Evolutionary conservation across 1,140 invertebrate species (phyloP).

Genomic region (Pachypsylla venusta): DNA sequence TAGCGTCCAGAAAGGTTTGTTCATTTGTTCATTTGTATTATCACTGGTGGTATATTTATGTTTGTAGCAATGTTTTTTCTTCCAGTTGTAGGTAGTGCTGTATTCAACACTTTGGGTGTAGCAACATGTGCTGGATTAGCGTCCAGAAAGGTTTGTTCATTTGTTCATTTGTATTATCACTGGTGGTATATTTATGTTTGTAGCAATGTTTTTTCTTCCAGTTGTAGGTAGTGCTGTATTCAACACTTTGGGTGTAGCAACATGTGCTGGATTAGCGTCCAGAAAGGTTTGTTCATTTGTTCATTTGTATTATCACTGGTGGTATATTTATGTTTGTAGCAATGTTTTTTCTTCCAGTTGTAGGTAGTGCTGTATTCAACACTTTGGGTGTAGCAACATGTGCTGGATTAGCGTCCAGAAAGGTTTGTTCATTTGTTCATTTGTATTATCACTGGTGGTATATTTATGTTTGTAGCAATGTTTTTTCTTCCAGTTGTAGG

Average conservation of each 20-base stretch:
- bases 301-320: too few species aligned
- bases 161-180: too few species aligned
- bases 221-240: constrained; percentile 55
- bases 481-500: constrained; percentile 41
- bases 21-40: background rate
- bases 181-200: background rate
- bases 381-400: constrained; percentile 50
- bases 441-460: too few species aligned
- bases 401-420: constrained; percentile 44
- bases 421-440: constrained; percentile 32
- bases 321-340: background rate
- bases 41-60: background rate
- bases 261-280: constrained; percentile 46
- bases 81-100: constrained; percentile 52
- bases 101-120: constrained; percentile 54
- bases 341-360: constrained; percentile 33
- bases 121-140: constrained; percentile 48
- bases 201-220: constrained; percentile 22
- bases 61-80: background rate
- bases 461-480: background rate
- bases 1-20: constrained; percentile 44
- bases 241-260: constrained; percentile 52
- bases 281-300: constrained; percentile 35
- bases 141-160: constrained; percentile 38
- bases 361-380: constrained; percentile 56